These are phyloP conservation scores for Zootermopsis nevadensis DNA, from an alignment of 2,888 invertebrate genomes.

Conservation along the genomic window DNA sequence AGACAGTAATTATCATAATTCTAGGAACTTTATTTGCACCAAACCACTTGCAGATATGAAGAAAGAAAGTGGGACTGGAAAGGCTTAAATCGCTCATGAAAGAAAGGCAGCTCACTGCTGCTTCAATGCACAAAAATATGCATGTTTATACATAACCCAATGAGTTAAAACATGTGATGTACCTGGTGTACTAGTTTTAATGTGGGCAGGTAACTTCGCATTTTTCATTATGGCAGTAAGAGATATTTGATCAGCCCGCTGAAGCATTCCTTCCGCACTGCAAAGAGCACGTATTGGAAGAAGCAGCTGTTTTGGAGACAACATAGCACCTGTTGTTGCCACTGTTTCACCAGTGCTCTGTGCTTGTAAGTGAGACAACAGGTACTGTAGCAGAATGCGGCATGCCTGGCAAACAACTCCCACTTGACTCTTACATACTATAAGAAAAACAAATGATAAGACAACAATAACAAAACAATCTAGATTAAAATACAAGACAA, in stretches of 20 bases:
- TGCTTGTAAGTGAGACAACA: slow-evolving; percentile 64
- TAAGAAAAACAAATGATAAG: slow-evolving; percentile 53
- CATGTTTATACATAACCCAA: too few species aligned
- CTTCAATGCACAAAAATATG: too few species aligned
- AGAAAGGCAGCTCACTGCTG: too few species aligned
- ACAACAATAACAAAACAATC: not conserved
- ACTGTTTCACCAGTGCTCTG: slow-evolving; percentile 59
- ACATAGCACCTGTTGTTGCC: slow-evolving; percentile 56
- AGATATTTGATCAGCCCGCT: slow-evolving; percentile 80
- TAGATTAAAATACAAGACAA: too few species aligned
- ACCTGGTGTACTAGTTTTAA: slow-evolving; percentile 64
- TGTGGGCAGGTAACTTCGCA: slow-evolving; percentile 72
- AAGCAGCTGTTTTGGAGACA: slow-evolving; percentile 71
- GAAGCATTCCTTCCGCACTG: slow-evolving; percentile 75
- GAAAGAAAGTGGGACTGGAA: too few species aligned
- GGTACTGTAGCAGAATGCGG: slow-evolving; percentile 74
- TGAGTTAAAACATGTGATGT: slow-evolving; percentile 47
- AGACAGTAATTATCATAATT: too few species aligned
- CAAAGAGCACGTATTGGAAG: slow-evolving; percentile 79
- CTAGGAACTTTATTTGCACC: too few species aligned
- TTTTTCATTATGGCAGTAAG: slow-evolving; percentile 83
- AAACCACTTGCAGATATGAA: too few species aligned
- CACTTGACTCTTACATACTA: slow-evolving; percentile 77
- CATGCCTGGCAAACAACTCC: slow-evolving; percentile 76
- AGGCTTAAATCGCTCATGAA: too few species aligned